Evolutionary conservation across 2,113 vertebrate genomes (phyloP), one percentile per base, ranked within the genome.

Genomic region (Numenius arquata): DNA sequence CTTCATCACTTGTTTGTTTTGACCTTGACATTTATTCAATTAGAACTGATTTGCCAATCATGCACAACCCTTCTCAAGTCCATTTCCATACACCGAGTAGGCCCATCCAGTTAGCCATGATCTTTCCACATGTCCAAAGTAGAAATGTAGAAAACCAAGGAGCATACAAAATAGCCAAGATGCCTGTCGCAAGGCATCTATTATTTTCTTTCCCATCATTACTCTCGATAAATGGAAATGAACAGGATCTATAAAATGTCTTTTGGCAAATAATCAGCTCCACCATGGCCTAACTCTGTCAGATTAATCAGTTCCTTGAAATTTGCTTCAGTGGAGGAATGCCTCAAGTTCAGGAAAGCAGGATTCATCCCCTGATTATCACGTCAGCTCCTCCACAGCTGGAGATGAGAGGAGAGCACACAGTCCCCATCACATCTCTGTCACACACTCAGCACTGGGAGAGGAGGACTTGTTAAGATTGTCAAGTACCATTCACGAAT

Each of bases 11-110:
- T 97, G 93, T 98, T 98, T 97, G 72, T 82, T 95, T 89, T 98
- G 98, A 98, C 98, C 98, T 97, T 98, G 98, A 98, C 98, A 98
- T 97, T 98, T 96, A 98, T 97, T 98, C 98, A 98, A 98, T 99
- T 99, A 99, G 96, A 98, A 98, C 96, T 93, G 97, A 98, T 98
- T 98, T 98, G 97, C 96, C 98, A 98, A 96, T 98, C 98, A 98
- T 50, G 95, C 47, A 96, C 95, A 96, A 94, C 38, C 91, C 94
- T 96, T 97, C 98, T 97, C 75, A 93, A 98, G 97, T 95, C 83
- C 74, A 90, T 92, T 95, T 90, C 48, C 94, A 97, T 95, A 97
- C 96, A 96, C 89, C 90, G 97, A 98, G 97, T 97, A 96, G 72
- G 43, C 29, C 91, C 87, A 98, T 97, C 72, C 88, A 90, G 90